Evolutionary conservation across 2,113 vertebrate species (phyloP).

Genomic region (Toxostoma redivivum): DNA sequence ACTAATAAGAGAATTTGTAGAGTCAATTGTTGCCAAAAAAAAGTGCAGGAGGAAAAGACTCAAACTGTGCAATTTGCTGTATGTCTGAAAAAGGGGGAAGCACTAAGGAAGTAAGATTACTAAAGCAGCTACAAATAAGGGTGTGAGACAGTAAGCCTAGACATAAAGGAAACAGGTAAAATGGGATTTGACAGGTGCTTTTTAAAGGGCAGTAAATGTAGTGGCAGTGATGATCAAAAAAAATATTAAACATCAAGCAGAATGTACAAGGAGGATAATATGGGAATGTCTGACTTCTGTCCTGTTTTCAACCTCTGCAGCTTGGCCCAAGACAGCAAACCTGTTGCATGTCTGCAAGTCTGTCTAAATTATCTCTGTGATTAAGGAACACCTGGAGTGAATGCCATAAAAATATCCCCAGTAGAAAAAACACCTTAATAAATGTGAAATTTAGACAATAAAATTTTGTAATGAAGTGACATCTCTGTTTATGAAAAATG

Average conservation of each 20-base stretch:
- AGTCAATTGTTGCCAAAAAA: not conserved
- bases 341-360: not conserved
- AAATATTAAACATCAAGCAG: not conserved
- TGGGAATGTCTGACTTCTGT: not conserved
- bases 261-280: not conserved
- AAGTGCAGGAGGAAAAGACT: not conserved
- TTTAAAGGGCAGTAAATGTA: not conserved
- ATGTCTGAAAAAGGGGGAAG: not conserved
- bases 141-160: not conserved
- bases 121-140: not conserved
- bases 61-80: not conserved
- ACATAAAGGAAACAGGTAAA: not conserved
- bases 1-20: not conserved
- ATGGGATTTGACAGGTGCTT: fast-evolving
- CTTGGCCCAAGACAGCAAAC: not conserved
- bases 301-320: not conserved
- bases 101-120: not conserved
- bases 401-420: not conserved
- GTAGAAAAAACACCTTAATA: not conserved
- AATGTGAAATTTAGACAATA: not conserved
- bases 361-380: not conserved
- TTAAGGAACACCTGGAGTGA: not conserved
- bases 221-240: not conserved
- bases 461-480: not conserved
- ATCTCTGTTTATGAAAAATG: not conserved